phyloP scores from a whole-genome alignment of 2,888 invertebrate genomes.

The Oeneis ivallda region DNA sequence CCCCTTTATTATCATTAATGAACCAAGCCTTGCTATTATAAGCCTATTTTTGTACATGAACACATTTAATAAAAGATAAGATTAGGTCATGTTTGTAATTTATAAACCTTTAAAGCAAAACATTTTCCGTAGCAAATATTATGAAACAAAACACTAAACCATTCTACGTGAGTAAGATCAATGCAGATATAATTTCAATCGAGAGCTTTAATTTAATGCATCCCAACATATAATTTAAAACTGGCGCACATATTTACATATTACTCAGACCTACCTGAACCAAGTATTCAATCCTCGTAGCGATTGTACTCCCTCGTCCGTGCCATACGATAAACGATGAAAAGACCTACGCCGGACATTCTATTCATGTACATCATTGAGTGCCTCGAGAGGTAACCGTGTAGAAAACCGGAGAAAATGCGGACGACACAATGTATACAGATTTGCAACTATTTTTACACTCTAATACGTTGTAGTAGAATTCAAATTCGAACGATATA shows the following conservation, averaged over 20 bases:
- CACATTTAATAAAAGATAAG: constrained; percentile 17
- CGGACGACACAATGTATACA: constrained; percentile 30
- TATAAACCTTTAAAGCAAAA: neutral
- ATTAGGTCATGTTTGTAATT: constrained; percentile 3
- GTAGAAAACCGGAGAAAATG: constrained; percentile 55
- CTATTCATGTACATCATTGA: constrained; percentile 73
- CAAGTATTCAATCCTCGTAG: constrained; percentile 44
- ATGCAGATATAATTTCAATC: too few relatives aligned
- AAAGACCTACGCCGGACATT: constrained; percentile 71
- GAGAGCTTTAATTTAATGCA: too few relatives aligned
- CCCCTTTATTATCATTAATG: constrained; percentile 29
- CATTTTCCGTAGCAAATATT: neutral
- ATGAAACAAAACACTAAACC: neutral
- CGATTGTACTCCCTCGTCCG: constrained; percentile 64
- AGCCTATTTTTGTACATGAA: constrained; percentile 13
- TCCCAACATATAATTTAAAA: neutral
- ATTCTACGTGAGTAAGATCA: too few relatives aligned
- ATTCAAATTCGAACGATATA: constrained; percentile 18
- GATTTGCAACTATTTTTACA: constrained; percentile 2
- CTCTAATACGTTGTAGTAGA: constrained; percentile 20
- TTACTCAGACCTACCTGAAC: constrained; percentile 17
- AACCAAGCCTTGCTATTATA: constrained; percentile 20
- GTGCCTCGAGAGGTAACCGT: constrained; percentile 55
- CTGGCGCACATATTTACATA: constrained; percentile 6
- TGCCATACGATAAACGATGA: constrained; percentile 66